phyloP scores from a whole-genome alignment of 2,797 vertebrate genomes.

The Megaceryle alcyon region DNA sequence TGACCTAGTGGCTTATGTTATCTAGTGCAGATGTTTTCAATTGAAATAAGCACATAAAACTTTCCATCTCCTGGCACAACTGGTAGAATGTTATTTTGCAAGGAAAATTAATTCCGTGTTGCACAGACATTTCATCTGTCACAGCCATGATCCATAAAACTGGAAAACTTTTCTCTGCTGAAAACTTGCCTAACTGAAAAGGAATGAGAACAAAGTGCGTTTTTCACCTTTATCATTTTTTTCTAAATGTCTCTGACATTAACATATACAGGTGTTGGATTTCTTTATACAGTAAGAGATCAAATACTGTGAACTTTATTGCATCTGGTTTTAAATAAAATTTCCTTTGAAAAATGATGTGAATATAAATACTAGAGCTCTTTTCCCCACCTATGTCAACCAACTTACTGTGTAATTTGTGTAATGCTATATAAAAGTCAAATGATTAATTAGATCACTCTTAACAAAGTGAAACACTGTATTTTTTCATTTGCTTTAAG shows the following conservation, averaged over 20 bases:
- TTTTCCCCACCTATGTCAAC: neutral
- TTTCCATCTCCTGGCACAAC: slow-evolving; percentile 40
- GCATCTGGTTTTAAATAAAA: neutral
- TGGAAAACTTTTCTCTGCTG: slow-evolving; percentile 3
- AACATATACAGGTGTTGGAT: neutral
- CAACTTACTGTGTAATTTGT: neutral
- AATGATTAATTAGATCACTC: slow-evolving; percentile 8
- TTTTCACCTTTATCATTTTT: slow-evolving; percentile 41
- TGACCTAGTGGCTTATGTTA: slow-evolving; percentile 16
- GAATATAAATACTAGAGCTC: neutral
- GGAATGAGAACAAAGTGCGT: neutral
- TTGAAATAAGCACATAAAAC: slow-evolving; percentile 41
- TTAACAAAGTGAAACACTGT: neutral
- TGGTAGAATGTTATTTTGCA: slow-evolving; percentile 38
- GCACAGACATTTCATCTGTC: slow-evolving; percentile 34
- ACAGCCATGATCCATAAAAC: slow-evolving; percentile 38
- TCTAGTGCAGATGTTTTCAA: slow-evolving; percentile 52
- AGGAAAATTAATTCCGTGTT: slow-evolving; percentile 48
- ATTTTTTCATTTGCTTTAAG: neutral
- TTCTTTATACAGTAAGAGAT: slow-evolving; percentile 6
- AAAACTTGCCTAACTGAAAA: neutral
- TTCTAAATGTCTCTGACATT: slow-evolving; percentile 7
- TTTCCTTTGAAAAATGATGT: neutral
- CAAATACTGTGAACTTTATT: neutral
- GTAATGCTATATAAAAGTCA: neutral